phyloP scores from a whole-genome alignment of 2,888 invertebrate genomes.

The Ellobium chinense region DNA sequence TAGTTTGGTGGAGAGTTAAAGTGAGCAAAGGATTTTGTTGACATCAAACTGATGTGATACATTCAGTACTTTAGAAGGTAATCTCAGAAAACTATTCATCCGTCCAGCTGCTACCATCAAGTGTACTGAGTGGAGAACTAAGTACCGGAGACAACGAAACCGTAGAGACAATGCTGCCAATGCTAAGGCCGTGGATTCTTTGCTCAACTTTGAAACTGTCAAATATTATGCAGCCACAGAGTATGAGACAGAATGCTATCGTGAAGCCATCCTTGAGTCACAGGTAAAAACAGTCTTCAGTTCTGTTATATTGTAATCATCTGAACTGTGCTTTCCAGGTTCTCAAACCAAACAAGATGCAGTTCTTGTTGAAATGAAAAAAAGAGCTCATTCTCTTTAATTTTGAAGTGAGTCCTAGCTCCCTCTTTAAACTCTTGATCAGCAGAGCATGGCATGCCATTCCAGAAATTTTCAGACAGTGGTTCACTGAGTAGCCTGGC shows the following conservation, averaged over 20 bases:
- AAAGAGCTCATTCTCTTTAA: no score
- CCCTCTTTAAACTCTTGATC: no score
- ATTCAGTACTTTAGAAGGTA: no score
- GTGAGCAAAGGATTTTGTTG: no score
- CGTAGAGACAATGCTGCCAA: slow-evolving; percentile 94
- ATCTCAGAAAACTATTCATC: not conserved
- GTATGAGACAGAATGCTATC: slow-evolving; percentile 93
- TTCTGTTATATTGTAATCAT: not conserved
- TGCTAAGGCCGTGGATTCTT: slow-evolving; percentile 95
- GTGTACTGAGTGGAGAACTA: slow-evolving; percentile 99
- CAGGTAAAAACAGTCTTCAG: slow-evolving; percentile 83
- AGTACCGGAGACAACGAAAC: slow-evolving; percentile 96
- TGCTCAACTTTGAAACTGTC: slow-evolving; percentile 98
- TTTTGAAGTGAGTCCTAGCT: no score
- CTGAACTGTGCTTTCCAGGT: not conserved
- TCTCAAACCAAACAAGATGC: no score
- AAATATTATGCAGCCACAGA: slow-evolving; percentile 97
- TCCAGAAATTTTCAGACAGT: no score
- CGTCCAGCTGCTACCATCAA: slow-evolving; percentile 86
- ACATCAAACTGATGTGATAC: no score
- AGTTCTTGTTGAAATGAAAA: no score
- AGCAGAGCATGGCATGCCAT: no score
- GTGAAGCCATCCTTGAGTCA: slow-evolving; percentile 90
- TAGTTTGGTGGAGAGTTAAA: no score
- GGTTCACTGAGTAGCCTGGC: no score